A percentile compares a stretch with the other conserved stretches of the same genome.
Evolutionary conservation across 64 coral and sea anemone species (phyloP).

Genomic region (Pachyseris speciosa): DNA sequence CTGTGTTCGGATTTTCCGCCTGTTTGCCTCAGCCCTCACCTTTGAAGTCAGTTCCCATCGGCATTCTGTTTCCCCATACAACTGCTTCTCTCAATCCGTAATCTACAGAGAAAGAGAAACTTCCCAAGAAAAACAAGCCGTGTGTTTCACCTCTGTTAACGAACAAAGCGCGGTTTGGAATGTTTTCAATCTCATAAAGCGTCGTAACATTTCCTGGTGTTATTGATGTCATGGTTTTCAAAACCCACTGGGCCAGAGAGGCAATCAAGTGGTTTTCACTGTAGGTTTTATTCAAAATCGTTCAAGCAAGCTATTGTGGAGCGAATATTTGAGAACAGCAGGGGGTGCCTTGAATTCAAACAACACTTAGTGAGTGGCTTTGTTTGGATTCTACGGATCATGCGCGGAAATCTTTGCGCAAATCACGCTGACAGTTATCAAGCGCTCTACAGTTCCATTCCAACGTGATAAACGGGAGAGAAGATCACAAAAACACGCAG

Average conservation of each 20-base stretch:
- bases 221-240: background rate
- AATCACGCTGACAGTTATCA: too few relatives aligned
- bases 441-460: too few relatives aligned
- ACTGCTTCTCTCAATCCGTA: background rate
- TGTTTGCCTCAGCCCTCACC: background rate
- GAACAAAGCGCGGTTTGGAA: background rate
- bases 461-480: too few relatives aligned
- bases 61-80: background rate
- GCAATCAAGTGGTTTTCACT: background rate
- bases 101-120: background rate
- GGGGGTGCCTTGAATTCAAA: too few relatives aligned
- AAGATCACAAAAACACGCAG: too few relatives aligned
- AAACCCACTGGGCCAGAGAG: background rate
- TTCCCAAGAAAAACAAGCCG: background rate
- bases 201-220: background rate
- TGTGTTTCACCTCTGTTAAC: background rate
- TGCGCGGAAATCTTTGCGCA: too few relatives aligned
- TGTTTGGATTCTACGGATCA: too few relatives aligned
- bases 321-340: background rate
- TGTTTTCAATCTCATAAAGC: background rate
- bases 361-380: too few relatives aligned
- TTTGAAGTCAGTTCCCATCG: background rate
- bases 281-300: constrained; percentile 10
- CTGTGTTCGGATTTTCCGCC: background rate
- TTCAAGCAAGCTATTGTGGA: background rate